These are phyloP conservation scores for Potamarius usumacintae DNA, from an alignment of 2,113 vertebrate species.

Conservation along the genomic window DNA sequence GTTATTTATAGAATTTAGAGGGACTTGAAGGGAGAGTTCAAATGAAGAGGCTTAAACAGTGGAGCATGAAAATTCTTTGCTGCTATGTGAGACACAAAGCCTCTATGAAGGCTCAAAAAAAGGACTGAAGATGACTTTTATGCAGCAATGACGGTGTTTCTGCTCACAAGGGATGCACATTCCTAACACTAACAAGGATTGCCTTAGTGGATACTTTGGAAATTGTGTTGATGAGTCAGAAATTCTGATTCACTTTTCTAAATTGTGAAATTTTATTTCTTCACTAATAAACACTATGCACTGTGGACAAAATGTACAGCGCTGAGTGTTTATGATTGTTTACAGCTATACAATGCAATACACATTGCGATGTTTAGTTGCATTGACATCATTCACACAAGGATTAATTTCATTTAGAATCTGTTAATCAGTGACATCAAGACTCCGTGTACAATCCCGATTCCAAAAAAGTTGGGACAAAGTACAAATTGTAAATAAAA, in stretches of 20 bases:
- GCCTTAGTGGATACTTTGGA: background rate
- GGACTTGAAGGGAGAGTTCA: conserved; percentile 13
- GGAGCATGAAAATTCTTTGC: conserved; percentile 34
- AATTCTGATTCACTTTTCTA: background rate
- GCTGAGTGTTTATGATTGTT: background rate
- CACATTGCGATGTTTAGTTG: background rate
- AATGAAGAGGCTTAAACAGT: conserved; percentile 17
- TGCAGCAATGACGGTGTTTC: background rate
- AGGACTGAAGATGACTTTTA: conserved; percentile 11
- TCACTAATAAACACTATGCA: background rate
- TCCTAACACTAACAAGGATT: background rate
- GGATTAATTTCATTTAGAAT: background rate
- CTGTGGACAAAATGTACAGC: background rate
- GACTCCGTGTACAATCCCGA: background rate
- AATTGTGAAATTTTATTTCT: background rate
- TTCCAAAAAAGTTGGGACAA: too few relatives aligned
- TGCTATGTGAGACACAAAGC: conserved; percentile 36
- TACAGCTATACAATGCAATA: background rate
- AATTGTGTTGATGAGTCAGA: background rate
- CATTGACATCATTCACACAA: background rate
- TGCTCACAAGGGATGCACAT: conserved; percentile 13
- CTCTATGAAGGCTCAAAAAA: background rate
- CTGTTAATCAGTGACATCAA: background rate
- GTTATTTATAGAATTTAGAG: conserved; percentile 43
- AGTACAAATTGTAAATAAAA: too few relatives aligned